phyloP scores from a whole-genome alignment of 2,113 vertebrate species.

The Tretioscincus oriximinensis region DNA sequence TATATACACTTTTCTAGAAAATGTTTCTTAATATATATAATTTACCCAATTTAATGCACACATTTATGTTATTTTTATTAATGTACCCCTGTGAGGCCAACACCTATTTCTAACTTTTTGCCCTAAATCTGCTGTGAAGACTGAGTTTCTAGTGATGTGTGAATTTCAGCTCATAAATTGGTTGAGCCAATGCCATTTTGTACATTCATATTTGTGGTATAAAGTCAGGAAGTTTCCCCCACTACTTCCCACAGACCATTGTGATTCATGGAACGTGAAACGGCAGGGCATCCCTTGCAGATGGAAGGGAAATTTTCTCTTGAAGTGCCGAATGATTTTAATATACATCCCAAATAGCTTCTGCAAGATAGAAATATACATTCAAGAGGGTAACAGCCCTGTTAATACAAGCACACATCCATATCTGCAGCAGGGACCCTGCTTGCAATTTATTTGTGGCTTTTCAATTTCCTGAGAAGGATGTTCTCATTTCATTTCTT shows the following conservation, averaged over 20 bases:
- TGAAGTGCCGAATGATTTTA: background rate
- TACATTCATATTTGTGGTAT: background rate
- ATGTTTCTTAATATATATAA: too few relatives aligned
- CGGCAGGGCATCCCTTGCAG: background rate
- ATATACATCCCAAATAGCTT: background rate
- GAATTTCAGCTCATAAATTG: background rate
- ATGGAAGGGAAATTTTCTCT: background rate
- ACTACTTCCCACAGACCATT: background rate
- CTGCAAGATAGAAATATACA: background rate
- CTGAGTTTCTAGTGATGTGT: background rate
- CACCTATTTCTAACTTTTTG: too few relatives aligned
- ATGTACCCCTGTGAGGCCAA: too few relatives aligned
- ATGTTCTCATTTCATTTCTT: background rate
- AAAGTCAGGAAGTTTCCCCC: background rate
- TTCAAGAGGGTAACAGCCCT: background rate
- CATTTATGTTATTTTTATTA: too few relatives aligned
- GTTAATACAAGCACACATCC: background rate
- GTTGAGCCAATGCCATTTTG: background rate
- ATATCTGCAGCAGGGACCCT: background rate
- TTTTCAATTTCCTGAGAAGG: slow-evolving; percentile 19
- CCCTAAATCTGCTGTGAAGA: too few relatives aligned
- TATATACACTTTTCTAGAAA: too few relatives aligned
- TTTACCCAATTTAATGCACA: too few relatives aligned
- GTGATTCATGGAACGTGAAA: background rate
- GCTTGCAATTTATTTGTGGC: background rate